Conservation (phyloP, 2,797 vertebrate species). For the Gallinago nigripennis region DNA sequence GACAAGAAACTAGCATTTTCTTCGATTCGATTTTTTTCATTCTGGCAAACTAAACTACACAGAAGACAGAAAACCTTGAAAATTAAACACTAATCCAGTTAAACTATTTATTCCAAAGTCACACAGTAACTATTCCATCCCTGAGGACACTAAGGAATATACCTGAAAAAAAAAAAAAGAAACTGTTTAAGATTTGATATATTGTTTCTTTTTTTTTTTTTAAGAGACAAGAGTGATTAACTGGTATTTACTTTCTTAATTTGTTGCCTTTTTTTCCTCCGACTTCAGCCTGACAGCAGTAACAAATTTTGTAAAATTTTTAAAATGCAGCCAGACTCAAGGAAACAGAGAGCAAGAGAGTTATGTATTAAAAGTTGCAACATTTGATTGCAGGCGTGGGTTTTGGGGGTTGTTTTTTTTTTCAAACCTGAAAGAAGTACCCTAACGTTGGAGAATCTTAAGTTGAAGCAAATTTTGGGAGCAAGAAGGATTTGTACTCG, state of each 20-base stretch:
- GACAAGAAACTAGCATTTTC: neutral
- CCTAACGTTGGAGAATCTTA: neutral
- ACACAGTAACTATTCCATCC: neutral
- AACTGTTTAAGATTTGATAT: neutral
- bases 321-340: neutral
- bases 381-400: neutral
- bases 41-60: neutral
- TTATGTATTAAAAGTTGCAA: rapidly evolving
- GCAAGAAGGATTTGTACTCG: neutral
- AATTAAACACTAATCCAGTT: neutral
- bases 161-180: neutral
- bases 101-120: neutral
- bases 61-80: neutral
- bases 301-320: neutral
- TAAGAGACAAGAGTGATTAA: neutral
- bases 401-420: neutral
- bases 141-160: neutral
- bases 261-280: neutral
- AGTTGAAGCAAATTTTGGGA: neutral
- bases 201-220: neutral
- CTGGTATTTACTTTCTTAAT: neutral
- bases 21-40: neutral
- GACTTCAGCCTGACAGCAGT: neutral
- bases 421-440: neutral
- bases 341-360: neutral